A percentile compares a stretch with the other conserved stretches of the same genome.
These are phyloP conservation scores for Gymnothorax reevesii DNA, from an alignment of 2,797 vertebrate genomes.

Conservation along the genomic window DNA sequence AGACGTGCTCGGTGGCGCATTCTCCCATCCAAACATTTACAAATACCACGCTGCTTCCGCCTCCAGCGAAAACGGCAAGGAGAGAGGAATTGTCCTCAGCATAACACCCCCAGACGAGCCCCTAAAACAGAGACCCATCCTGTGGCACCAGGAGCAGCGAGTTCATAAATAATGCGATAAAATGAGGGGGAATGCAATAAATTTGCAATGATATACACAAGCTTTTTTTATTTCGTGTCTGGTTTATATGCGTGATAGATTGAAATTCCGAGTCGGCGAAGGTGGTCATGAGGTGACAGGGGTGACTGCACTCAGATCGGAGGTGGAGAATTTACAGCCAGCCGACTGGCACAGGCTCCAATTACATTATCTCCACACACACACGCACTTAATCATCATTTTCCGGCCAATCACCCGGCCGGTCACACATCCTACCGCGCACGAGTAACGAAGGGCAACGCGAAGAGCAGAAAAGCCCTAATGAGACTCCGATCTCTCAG, in stretches of 20 bases:
- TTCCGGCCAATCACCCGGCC: conserved; percentile 56
- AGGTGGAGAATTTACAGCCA: conserved; percentile 56
- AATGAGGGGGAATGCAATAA: neutral
- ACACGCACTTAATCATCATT: conserved; percentile 61
- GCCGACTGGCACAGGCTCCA: conserved; percentile 50
- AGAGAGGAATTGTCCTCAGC: neutral
- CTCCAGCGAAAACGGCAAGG: neutral
- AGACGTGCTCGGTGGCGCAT: neutral
- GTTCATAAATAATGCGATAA: neutral
- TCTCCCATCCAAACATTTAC: neutral
- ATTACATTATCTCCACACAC: conserved; percentile 58
- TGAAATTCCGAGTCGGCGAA: conserved; percentile 19
- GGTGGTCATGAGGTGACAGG: conserved; percentile 48
- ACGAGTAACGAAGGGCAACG: conserved; percentile 50
- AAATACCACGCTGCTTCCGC: neutral
- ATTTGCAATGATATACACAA: neutral
- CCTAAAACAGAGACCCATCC: neutral
- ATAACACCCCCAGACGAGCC: neutral
- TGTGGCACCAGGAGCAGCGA: neutral
- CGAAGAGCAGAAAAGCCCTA: neutral
- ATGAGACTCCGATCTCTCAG: neutral
- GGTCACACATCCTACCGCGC: conserved; percentile 51
- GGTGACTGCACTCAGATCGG: conserved; percentile 50
- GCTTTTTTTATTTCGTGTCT: neutral
- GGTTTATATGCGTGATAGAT: neutral